These are phyloP conservation scores for Ophraella communa DNA, from an alignment of 2,888 invertebrate genomes.

Conservation along the genomic window DNA sequence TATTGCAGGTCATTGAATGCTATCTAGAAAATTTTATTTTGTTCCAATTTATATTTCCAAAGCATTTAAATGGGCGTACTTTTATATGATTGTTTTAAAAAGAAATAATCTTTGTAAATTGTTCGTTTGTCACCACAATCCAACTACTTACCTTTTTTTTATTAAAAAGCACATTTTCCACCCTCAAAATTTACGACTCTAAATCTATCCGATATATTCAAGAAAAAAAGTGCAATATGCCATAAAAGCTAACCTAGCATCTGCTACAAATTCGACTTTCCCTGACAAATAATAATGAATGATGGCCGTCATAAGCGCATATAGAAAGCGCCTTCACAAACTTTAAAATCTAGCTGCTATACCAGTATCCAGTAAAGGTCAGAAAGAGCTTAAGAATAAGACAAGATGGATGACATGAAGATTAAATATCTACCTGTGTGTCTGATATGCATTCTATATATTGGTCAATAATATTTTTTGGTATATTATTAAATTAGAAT, in stretches of 20 bases:
- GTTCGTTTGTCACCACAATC: slow-evolving; percentile 5
- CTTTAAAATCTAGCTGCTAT: slow-evolving; percentile 36
- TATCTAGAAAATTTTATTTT: background rate
- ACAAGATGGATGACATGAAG: slow-evolving; percentile 43
- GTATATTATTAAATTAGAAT: slow-evolving; percentile 45
- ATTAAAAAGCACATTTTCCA: slow-evolving; percentile 16
- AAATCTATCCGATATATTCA: slow-evolving; percentile 20
- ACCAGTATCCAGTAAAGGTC: slow-evolving; percentile 35
- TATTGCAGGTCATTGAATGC: background rate
- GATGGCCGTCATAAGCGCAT: slow-evolving; percentile 31
- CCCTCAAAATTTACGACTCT: slow-evolving; percentile 13
- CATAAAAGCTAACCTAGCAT: slow-evolving; percentile 31
- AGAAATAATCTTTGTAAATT: background rate
- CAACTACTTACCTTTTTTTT: slow-evolving; percentile 14
- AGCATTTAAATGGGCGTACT: background rate
- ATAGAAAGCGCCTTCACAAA: slow-evolving; percentile 33
- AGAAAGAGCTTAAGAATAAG: slow-evolving; percentile 40
- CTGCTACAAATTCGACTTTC: slow-evolving; percentile 41
- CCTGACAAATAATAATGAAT: slow-evolving; percentile 44
- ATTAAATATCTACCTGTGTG: slow-evolving; percentile 52
- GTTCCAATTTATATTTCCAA: background rate
- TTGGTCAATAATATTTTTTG: slow-evolving; percentile 49
- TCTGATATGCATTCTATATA: too few species aligned
- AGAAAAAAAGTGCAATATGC: slow-evolving; percentile 31
- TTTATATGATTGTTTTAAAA: background rate